Base-by-base conservation (phyloP, 2,113 vertebrate genomes). In the Edolisoma coerulescens region DNA sequence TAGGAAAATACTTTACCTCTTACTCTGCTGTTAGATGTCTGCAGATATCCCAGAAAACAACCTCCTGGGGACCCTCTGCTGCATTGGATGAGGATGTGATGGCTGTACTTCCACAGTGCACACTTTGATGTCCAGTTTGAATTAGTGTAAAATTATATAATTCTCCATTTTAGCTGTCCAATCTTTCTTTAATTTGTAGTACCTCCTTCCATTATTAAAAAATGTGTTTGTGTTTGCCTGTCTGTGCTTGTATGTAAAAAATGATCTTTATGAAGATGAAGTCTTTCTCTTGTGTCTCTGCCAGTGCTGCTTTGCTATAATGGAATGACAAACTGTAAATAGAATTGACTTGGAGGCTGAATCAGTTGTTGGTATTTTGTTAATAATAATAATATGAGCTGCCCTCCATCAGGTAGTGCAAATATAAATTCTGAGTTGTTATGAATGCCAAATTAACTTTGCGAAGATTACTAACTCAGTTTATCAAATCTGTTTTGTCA, bases 301-400 rank as follows among this genome's bases (percentile, higher is more conserved):
- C 83, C 52, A 90, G 63, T 89, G 63, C 90, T 90, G 94, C 95
- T 97, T 96, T 93, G 86, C 82, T 97, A 73, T 85, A 95, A 77
- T 91, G 67, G 69, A 94, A 63, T 57, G 80, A 74, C 7, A 22
- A 90, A 91, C 94, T 97, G 96, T 96, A 97, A 97, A 97, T 95
- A 91, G 63, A 96, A 90, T 94, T 95, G 94, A 96, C 92, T 86
- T 88, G 30, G 90, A 92, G 92, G 76, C 86, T 84, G 88, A 89
- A 95, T 94, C 70, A 53, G 87, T 90, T 93, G 84, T 93, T 97
- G 93, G 95, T 96, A 89, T 97, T 97, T 95, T 89, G 85, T 80
- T 96, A 93, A 78, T 94, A 95, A 96, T 93, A 87, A 96, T 95
- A 90, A 91, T 93, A 82, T 4, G 9, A 73, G 70, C 87, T 97